phyloP scores from a whole-genome alignment of 2,888 invertebrate species.

The Lithophane socia region DNA sequence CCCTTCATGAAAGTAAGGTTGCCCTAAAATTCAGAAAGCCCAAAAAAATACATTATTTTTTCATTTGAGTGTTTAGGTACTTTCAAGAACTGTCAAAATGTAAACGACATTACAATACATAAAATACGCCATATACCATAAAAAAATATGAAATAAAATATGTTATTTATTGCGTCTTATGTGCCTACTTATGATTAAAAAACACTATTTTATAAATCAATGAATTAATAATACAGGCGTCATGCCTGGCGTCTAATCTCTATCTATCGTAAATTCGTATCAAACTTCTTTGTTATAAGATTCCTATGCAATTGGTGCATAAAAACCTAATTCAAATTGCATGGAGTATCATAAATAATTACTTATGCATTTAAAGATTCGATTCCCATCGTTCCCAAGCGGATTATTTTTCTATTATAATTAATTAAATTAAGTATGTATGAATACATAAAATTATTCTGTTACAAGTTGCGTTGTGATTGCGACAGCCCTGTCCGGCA shows the following conservation, averaged over 20 bases:
- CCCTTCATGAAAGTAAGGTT: slow-evolving; percentile 60
- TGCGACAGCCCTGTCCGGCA: slow-evolving; percentile 58
- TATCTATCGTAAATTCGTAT: not conserved
- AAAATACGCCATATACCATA: too few relatives aligned
- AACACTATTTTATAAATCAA: not conserved
- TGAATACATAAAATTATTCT: slow-evolving; percentile 17
- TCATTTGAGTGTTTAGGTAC: too few relatives aligned
- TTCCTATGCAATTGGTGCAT: slow-evolving; percentile 12
- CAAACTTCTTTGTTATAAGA: not conserved
- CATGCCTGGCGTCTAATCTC: not conserved
- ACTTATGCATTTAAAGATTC: slow-evolving; percentile 14
- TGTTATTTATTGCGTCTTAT: not conserved
- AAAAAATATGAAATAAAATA: too few relatives aligned
- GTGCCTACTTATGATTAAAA: not conserved
- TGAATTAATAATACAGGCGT: not conserved
- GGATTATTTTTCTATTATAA: slow-evolving; percentile 51
- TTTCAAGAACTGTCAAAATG: not conserved
- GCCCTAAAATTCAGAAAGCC: slow-evolving; percentile 10
- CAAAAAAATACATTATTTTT: not conserved
- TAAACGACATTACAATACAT: not conserved
- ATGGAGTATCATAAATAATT: slow-evolving; percentile 28
- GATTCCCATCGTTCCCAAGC: slow-evolving; percentile 47
- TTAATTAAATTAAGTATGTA: slow-evolving; percentile 48
- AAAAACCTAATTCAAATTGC: slow-evolving; percentile 22
- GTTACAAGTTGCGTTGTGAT: slow-evolving; percentile 10